Base-by-base conservation (phyloP, 2,797 vertebrate genomes). In the Squalus acanthias region DNA sequence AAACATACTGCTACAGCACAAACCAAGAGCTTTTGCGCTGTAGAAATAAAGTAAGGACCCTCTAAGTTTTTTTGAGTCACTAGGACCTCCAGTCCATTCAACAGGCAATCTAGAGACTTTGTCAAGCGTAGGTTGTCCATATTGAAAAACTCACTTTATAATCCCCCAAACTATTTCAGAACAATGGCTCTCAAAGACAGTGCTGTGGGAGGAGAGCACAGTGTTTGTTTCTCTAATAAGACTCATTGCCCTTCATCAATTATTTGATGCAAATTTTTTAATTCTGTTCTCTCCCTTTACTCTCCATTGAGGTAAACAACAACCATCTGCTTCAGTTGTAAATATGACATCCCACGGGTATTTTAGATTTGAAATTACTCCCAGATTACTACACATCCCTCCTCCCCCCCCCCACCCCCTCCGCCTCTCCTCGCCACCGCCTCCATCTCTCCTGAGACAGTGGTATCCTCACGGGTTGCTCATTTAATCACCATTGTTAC, bases 401-500 rank as follows among this genome's bases (percentile, higher is more conserved):
- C 26, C 22, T 12, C 12, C 24, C 46, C 69, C 69, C 15, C 13
- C 57, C 24, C 26, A 20, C 15, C 12, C 94, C n/a, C 20, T n/a
- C 70, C 33, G 12, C 94, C 5, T 5, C 53, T 57, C 53, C 53
- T 57, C 2, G 5, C 53, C 53, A 57, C 53, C 53, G 53, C 53
- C 53, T 57, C 94, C 63, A 69, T n/a, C 70, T 76, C 70, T 20
- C 94, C 94, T 33, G 53, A 96, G 97, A 97, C 97, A 97, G 97
- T 60, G 26, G 97, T 97, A 97, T 97, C 97, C 97, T 97, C 97
- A 96, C 97, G 97, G 97, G 96, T 96, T 97, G 97, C 97, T 97
- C 96, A 97, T 97, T 97, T 97, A 96, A 96, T 97, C 98, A 97
- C 97, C 97, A 97, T 97, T 96, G 97, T 97, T 97, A 96, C 96